Evolutionary conservation across 2,888 invertebrate species (phyloP), one percentile per base, ranked within the genome.

Genomic region (Limnephilus rhombicus): DNA sequence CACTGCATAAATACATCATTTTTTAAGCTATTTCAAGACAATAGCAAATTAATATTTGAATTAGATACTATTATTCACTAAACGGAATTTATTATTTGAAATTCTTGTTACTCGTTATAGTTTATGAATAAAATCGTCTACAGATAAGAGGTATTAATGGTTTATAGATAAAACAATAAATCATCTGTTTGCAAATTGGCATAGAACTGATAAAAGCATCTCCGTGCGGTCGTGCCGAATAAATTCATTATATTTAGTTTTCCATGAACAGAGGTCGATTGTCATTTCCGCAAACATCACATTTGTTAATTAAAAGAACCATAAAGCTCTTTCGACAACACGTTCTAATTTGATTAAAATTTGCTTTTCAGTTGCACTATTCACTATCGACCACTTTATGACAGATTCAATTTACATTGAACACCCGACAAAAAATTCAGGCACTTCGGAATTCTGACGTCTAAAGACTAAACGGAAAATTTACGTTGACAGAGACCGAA

Each of bases 151-250:
- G n/a, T 68, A 68, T 68, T 68, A n/a, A 68, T 24, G 68, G 68
- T 68, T 68, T 68, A 68, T 68, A 68, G 68, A 86, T 82, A 82
- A 82, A 82, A 82, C 82, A 82, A 82, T 82, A 82, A 82, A 82
- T 82, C 82, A 68, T 68, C 68, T 68, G 68, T 68, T 68, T 2
- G 68, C 24, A 68, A 68, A 68, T 68, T 68, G 68, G 68, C 68
- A 68, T n/a, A 24, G 9, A n/a, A 68, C 68, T 68, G 68, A 68
- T 68, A 68, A 68, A 68, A 24, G 68, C 24, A 24, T 68, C 24
- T 68, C 68, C 68, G 68, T 68, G 9, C 68, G 68, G 68, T 68
- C n/a, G 68, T 68, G 68, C 68, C 24, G 24, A n/a, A 68, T n/a
- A 24, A 68, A 24, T 68, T 24, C 24, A 68, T 24, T 24, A 68